These are phyloP conservation scores for Speoplatyrhinus poulsoni DNA, from an alignment of 2,113 vertebrate genomes.

Conservation along the genomic window DNA sequence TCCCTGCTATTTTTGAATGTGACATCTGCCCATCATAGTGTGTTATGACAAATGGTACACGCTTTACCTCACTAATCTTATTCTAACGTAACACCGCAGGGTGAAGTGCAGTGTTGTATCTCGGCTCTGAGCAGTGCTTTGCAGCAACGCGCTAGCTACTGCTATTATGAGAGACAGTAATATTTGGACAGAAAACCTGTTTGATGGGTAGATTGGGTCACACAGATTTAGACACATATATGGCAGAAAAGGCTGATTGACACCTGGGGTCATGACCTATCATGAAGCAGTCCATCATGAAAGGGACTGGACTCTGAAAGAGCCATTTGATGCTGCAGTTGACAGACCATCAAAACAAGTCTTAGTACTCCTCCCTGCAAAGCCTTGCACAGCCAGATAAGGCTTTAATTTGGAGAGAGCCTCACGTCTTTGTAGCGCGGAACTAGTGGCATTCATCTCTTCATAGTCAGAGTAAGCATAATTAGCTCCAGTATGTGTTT, in stretches of 20 bases:
- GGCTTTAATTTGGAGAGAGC: slow-evolving; percentile 56
- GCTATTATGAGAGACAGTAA: slow-evolving; percentile 1
- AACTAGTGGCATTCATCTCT: slow-evolving; percentile 40
- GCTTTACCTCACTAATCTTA: too few relatives aligned
- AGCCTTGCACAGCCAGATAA: slow-evolving; percentile 53
- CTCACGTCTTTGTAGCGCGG: slow-evolving; percentile 48
- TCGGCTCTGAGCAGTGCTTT: too few relatives aligned
- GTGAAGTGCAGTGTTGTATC: too few relatives aligned
- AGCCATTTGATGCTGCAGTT: slow-evolving; percentile 47
- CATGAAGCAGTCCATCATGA: slow-evolving; percentile 45
- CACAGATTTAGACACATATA: slow-evolving; percentile 31
- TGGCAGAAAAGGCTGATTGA: slow-evolving; percentile 47
- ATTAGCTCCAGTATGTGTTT: slow-evolving; percentile 65
- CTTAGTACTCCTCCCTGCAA: slow-evolving; percentile 28
- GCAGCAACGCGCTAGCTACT: too few relatives aligned
- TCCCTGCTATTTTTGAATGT: not conserved
- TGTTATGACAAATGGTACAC: not conserved
- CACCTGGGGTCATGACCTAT: slow-evolving; percentile 38
- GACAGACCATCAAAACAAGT: slow-evolving; percentile 45
- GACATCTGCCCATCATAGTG: not conserved
- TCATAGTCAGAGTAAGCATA: slow-evolving; percentile 53
- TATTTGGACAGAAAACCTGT: slow-evolving; percentile 10
- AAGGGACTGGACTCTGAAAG: slow-evolving; percentile 48
- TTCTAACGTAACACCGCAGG: not conserved
- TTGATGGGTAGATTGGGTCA: slow-evolving; percentile 34